Base-by-base conservation (phyloP, 2,888 invertebrate genomes). In the Podotricha telesiphe region DNA sequence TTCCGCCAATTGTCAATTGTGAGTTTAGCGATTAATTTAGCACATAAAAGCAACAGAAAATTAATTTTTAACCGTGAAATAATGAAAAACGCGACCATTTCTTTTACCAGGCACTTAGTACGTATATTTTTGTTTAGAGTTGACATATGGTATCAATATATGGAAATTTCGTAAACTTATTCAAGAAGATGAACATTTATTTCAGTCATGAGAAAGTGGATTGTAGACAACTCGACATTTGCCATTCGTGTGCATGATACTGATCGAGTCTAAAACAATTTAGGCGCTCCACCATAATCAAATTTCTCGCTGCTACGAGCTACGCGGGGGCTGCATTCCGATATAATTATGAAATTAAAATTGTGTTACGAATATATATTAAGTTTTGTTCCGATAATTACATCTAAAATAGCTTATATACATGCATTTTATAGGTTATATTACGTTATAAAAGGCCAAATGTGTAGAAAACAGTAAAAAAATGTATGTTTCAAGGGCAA, bases 221-320 rank as follows among this genome's bases (percentile, higher is more conserved):
- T 50, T 58, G 42, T 17, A 47, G 55, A 47, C 28, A 22, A 37
- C 47, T 56, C 47, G 65, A 56, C 63, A 37, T 62, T 62, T 48
- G 37, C 59, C 67, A 50, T 51, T 56, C 45, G 22, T 65, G 65
- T 55, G 65, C 63, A 69, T 65, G 68, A 67, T 75, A 77, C 78
- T 81, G 84, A 85, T 86, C 86, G 82, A 81, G 81, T 79, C 78
- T 89, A 88, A 90, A 90, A 88, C 89, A 90, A 91, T 91, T 91
- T 89, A 83, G 83, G 77, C 79, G 82, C 79, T 84, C 83, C 81
- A 79, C 78, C 79, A 70, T 89, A 89, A 91, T 89, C 80, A 82
- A 87, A 86, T 91, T 82, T 78, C 72, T 70, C 70, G 78, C 76
- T 70, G 78, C 77, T 74, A 78, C 83, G 82, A 78, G 81, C 81